These are phyloP conservation scores for Ceratoteleas bidentatus DNA, from an alignment of 1,140 invertebrate genomes.

Conservation along the genomic window DNA sequence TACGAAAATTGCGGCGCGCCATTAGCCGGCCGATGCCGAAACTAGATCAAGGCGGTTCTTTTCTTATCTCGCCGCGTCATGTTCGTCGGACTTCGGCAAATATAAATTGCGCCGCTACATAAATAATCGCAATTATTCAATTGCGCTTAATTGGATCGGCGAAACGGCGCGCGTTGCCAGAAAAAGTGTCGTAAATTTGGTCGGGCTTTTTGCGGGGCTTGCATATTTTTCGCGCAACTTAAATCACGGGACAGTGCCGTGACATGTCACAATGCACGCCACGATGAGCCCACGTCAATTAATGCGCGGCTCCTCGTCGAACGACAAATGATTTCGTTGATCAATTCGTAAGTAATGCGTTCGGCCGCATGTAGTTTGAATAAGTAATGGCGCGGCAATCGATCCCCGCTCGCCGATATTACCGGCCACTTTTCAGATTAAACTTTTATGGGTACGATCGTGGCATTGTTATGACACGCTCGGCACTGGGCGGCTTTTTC, in stretches of 20 bases:
- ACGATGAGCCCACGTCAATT: slow-evolving; percentile 45
- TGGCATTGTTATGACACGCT: too few relatives aligned
- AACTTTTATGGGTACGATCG: too few relatives aligned
- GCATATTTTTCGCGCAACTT: slow-evolving; percentile 25
- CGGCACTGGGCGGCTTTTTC: too few relatives aligned
- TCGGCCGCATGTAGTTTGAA: slow-evolving; percentile 25
- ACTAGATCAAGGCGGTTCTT: not conserved
- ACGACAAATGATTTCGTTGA: slow-evolving; percentile 57
- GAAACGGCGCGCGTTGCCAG: not conserved
- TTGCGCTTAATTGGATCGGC: slow-evolving; percentile 1
- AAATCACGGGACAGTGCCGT: slow-evolving; percentile 53
- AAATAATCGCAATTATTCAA: slow-evolving; percentile 9
- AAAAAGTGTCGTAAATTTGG: not conserved
- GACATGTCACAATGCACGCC: slow-evolving; percentile 50
- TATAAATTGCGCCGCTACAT: slow-evolving; percentile 5
- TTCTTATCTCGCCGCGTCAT: slow-evolving; percentile 4
- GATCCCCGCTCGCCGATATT: too few relatives aligned
- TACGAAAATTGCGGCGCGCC: slow-evolving; percentile 2
- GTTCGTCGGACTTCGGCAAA: not conserved
- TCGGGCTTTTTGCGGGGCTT: not conserved
- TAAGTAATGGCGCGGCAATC: slow-evolving; percentile 9
- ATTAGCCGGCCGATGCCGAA: not conserved
- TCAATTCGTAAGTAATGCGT: slow-evolving; percentile 30
- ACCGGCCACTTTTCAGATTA: too few relatives aligned
- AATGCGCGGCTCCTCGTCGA: slow-evolving; percentile 29